Base-by-base conservation (phyloP, 2,113 vertebrate species). In the Scalopus aquaticus region DNA sequence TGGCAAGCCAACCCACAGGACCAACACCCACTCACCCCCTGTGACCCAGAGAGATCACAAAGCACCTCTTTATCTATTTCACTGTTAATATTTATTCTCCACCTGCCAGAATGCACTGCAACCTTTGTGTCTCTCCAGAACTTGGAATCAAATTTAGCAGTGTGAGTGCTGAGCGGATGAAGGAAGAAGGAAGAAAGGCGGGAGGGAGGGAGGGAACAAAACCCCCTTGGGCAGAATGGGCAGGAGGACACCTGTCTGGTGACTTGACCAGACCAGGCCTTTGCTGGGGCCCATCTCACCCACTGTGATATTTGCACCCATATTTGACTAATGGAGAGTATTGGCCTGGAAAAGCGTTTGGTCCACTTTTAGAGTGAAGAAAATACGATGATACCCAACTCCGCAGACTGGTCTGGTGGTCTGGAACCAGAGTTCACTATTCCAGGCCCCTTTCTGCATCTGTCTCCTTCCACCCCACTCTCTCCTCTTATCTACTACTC, bases 401-500 rank as follows among this genome's bases (percentile, higher is more conserved):
- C 62, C 2, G 0, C 9, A 42, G 22, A 16, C 13, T 9, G 73
- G 17, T 30, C 72, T 35, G 2, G 62, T 15, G 20, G 10, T 35
- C 24, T 26, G 37, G 42, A 49, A 81, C 44, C 65, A 81, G 35
- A 26, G 32, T 8, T 17, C 15, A 6, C 13, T 0, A 6, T 9
- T 1, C 0, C 24, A 19, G 2, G 6, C 56, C 42, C 56, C 42
- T 44, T 15, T n/a, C 19, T 1, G 0, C 6, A 32, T 73, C 28
- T 70, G 32, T 22, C 70, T 69, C 64, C 77, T 35, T 70, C 46
- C 51, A 20, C 1, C 42, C n/a, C 12, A 11, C n/a, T 79, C 42
- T 39, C 20, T 37, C 51, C 22, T 67, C 81, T 95, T 93, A 94
- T 88, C 93, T 82, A 5, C 42, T 56, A 20, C 39, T 62, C 19